Evolutionary conservation across 2,797 vertebrate genomes (phyloP).

Genomic region (Smutsia gigantea): DNA sequence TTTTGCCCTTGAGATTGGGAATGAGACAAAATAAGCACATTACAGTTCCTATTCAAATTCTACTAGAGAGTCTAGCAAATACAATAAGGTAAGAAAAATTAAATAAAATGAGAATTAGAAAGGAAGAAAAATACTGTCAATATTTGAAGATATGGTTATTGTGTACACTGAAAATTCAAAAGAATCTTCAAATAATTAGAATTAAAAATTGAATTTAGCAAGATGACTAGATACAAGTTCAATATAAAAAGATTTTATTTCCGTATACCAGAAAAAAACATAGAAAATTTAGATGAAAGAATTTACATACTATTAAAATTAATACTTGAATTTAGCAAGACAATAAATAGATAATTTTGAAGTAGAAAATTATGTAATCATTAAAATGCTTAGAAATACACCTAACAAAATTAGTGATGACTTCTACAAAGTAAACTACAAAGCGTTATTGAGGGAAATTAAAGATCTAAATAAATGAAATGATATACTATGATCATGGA

Average conservation of each 20-base stretch:
- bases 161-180: background rate
- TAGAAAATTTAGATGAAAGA: background rate
- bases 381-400: background rate
- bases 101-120: background rate
- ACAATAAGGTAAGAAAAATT: background rate
- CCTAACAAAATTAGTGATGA: background rate
- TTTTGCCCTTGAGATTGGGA: background rate
- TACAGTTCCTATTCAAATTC: background rate
- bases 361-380: background rate
- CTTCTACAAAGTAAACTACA: background rate
- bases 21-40: background rate
- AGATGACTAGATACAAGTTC: background rate
- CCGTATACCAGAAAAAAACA: background rate
- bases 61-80: background rate
- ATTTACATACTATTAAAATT: background rate
- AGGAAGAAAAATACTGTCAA: background rate
- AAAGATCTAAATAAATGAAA: background rate
- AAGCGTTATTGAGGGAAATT: background rate
- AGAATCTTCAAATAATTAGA: background rate
- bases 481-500: background rate
- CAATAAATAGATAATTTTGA: background rate
- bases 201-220: background rate
- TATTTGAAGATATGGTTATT: background rate
- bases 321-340: constrained; percentile 2
- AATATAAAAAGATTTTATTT: constrained; percentile 30